Percentiles rank a stretch among this genome's conserved stretches.
Evolutionary conservation across 2,888 invertebrate genomes (phyloP).

Genomic region (Drosophila sordidula): DNA sequence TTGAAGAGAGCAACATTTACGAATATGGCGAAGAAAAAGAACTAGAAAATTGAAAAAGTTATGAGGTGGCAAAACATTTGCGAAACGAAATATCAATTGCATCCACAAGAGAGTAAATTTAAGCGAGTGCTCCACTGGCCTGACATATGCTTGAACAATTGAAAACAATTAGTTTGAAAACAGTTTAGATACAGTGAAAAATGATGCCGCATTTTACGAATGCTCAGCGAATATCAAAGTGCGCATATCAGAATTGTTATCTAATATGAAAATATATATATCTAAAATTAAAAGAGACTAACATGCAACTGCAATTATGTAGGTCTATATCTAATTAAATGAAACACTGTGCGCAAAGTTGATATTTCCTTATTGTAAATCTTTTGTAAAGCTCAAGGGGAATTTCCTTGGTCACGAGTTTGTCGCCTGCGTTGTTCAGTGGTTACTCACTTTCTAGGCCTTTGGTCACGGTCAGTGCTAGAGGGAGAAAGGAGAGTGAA

Average conservation of each 20-base stretch:
- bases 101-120: no score
- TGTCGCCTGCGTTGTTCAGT: background rate
- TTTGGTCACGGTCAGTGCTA: slow-evolving; percentile 69
- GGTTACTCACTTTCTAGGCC: slow-evolving; percentile 66
- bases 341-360: slow-evolving; percentile 13
- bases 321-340: slow-evolving; percentile 4
- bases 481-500: background rate
- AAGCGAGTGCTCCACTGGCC: no score
- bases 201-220: background rate
- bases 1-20: no score
- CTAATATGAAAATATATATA: background rate
- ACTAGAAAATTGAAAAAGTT: background rate
- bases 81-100: no score
- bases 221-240: slow-evolving; percentile 5
- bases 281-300: background rate
- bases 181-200: background rate
- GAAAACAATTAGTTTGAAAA: background rate
- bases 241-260: background rate
- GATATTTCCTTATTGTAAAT: slow-evolving; percentile 43
- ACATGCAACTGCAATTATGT: slow-evolving; percentile 16
- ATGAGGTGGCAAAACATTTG: no score
- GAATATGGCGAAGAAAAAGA: background rate
- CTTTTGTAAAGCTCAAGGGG: slow-evolving; percentile 16
- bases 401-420: slow-evolving; percentile 13
- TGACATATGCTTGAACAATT: background rate